Evolutionary conservation across 2,797 vertebrate genomes (phyloP).

Genomic region (Gambusia yucatana): DNA sequence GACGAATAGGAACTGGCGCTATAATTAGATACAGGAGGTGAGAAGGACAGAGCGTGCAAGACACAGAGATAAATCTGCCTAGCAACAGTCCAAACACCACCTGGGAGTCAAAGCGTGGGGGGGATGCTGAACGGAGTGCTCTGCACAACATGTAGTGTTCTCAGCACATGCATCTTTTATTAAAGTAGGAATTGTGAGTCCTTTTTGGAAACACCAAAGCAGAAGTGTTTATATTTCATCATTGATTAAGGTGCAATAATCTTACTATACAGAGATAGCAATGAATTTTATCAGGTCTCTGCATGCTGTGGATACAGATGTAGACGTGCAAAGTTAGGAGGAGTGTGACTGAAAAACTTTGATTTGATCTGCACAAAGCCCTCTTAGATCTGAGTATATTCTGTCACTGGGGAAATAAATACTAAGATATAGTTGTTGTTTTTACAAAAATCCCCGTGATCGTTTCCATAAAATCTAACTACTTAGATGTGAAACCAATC

Average conservation of each 20-base stretch:
- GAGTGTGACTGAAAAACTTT: background rate
- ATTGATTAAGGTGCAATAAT: constrained; percentile 1
- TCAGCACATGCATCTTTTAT: constrained; percentile 50
- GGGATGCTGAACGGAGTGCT: constrained; percentile 22
- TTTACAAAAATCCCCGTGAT: background rate
- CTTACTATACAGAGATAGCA: background rate
- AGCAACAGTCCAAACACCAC: constrained; percentile 69
- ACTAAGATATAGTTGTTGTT: background rate
- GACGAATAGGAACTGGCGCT: constrained; percentile 40
- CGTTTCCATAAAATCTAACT: background rate
- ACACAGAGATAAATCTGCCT: constrained; percentile 64
- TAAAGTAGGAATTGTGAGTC: constrained; percentile 26
- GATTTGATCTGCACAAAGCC: background rate
- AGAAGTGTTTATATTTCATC: constrained; percentile 19
- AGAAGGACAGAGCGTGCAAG: constrained; percentile 40
- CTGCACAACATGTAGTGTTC: constrained; percentile 30
- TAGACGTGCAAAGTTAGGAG: background rate
- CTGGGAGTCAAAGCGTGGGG: constrained; percentile 36
- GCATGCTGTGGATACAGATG: background rate
- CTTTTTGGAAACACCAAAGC: constrained; percentile 14
- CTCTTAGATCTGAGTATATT: background rate
- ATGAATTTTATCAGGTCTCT: background rate
- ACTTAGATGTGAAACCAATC: too few relatives aligned
- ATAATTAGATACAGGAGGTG: constrained; percentile 61
- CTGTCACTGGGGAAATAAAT: background rate